phyloP scores from a whole-genome alignment of 2,888 invertebrate genomes.

The Diaphora mendica region DNA sequence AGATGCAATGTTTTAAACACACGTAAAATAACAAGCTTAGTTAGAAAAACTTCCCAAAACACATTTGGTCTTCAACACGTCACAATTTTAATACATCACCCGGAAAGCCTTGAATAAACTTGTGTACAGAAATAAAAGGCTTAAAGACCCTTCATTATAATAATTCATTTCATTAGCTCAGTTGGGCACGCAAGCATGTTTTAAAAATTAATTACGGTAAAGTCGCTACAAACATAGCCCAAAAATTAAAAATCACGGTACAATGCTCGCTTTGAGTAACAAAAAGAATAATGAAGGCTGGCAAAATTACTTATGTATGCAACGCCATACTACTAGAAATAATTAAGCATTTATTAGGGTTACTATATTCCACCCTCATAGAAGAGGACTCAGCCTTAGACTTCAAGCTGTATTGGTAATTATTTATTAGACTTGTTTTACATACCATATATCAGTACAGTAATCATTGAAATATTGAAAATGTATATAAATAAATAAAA shows the following conservation, averaged over 20 bases:
- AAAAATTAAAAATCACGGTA: conserved; percentile 48
- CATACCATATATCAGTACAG: too few relatives aligned
- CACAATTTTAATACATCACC: conserved; percentile 7
- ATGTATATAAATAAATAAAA: too few relatives aligned
- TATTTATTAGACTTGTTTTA: too few relatives aligned
- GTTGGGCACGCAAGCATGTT: conserved; percentile 74
- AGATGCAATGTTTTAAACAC: neutral
- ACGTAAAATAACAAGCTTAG: neutral
- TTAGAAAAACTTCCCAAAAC: conserved; percentile 6
- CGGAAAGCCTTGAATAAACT: conserved; percentile 39
- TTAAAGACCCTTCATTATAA: conserved; percentile 73
- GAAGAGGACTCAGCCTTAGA: neutral
- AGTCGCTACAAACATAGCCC: conserved; percentile 47
- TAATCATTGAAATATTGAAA: too few relatives aligned
- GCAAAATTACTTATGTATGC: neutral
- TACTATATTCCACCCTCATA: neutral
- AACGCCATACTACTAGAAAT: neutral
- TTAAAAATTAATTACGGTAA: conserved; percentile 69
- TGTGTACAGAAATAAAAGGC: conserved; percentile 42
- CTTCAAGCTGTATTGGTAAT: neutral
- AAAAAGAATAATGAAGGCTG: neutral
- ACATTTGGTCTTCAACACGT: conserved; percentile 8
- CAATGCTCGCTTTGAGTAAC: conserved; percentile 23
- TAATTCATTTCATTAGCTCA: conserved; percentile 78
- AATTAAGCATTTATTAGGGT: neutral